Percentiles rank a stretch among this genome's conserved stretches.
Conservation (phyloP, 37 sponge, comb jelly and placozoan genomes). For the Chondrosia reniformis region DNA sequence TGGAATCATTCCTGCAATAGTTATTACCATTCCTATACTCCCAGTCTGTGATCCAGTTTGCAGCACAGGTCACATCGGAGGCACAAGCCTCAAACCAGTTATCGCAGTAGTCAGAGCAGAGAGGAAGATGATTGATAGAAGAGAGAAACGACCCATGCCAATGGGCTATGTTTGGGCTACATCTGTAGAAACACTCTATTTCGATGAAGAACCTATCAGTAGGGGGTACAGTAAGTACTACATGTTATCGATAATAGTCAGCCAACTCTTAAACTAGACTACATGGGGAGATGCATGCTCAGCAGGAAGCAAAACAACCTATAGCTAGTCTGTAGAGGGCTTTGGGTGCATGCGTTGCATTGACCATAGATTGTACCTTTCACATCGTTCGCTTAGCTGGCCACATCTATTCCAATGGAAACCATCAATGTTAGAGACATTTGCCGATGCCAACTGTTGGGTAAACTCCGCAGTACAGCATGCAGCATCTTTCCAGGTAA, state of each 20-base stretch:
- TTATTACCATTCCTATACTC: constrained; percentile 25
- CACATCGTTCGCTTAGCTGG: constrained; percentile 36
- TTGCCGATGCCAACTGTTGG: constrained; percentile 37
- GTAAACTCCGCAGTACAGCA: constrained; percentile 79
- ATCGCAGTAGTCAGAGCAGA: constrained; percentile 63
- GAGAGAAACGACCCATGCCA: constrained; percentile 34
- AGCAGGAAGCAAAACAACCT: no score
- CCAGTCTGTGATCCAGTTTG: constrained; percentile 73
- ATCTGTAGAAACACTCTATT: constrained; percentile 61
- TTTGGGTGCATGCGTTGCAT: background rate
- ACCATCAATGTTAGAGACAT: constrained; percentile 55
- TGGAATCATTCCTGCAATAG: constrained; percentile 9
- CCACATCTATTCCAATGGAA: constrained; percentile 70
- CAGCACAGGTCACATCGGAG: constrained; percentile 57
- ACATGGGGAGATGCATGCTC: no score
- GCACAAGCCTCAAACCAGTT: constrained; percentile 66
- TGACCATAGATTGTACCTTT: constrained; percentile 23
- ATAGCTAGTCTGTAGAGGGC: no score
- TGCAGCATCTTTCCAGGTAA: constrained; percentile 35
- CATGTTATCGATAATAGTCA: background rate
- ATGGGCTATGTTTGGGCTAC: constrained; percentile 65
- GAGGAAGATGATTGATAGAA: constrained; percentile 46
- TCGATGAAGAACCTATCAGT: constrained; percentile 31
- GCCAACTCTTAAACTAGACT: background rate
- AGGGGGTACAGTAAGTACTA: background rate